Conservation (phyloP, 1,140 invertebrate species). For the Ladona fulva region DNA sequence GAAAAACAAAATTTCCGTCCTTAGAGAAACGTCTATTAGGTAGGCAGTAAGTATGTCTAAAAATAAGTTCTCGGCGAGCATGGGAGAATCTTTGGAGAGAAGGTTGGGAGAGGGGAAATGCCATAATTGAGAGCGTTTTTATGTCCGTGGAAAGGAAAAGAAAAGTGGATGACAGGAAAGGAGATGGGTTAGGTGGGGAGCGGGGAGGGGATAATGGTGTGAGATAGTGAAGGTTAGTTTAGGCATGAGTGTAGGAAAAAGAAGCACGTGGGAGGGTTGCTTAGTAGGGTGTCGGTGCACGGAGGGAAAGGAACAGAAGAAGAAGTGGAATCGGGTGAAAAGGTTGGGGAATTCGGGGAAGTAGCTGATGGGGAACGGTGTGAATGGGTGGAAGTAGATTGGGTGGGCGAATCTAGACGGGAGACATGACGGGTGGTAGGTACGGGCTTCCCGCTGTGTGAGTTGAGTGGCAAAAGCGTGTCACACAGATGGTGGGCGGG, state of each 20-base stretch:
- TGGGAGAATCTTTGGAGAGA: too few relatives aligned
- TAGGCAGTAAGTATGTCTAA: too few relatives aligned
- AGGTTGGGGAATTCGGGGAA: neutral
- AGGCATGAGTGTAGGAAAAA: too few relatives aligned
- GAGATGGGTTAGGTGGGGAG: neutral
- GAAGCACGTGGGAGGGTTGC: neutral
- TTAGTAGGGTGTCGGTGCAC: neutral
- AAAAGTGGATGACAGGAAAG: neutral
- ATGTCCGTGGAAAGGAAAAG: neutral
- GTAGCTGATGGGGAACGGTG: neutral
- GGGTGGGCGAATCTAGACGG: neutral
- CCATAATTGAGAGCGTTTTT: constrained; percentile 5
- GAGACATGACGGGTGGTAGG: neutral
- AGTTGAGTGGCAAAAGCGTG: neutral
- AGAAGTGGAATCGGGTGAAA: neutral
- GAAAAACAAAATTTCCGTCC: too few relatives aligned
- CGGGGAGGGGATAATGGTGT: too few relatives aligned
- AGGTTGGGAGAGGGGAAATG: neutral
- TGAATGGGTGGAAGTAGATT: neutral
- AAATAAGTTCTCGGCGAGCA: too few relatives aligned
- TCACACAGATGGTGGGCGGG: constrained; percentile 5
- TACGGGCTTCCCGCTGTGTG: neutral
- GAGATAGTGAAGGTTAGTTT: too few relatives aligned
- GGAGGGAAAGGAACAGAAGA: neutral
- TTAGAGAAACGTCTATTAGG: too few relatives aligned